Percentiles rank a stretch among this genome's conserved stretches.
phyloP scores from a whole-genome alignment of 2,113 vertebrate genomes.

The rabbit (Oryctolagus cuniculus) region DNA sequence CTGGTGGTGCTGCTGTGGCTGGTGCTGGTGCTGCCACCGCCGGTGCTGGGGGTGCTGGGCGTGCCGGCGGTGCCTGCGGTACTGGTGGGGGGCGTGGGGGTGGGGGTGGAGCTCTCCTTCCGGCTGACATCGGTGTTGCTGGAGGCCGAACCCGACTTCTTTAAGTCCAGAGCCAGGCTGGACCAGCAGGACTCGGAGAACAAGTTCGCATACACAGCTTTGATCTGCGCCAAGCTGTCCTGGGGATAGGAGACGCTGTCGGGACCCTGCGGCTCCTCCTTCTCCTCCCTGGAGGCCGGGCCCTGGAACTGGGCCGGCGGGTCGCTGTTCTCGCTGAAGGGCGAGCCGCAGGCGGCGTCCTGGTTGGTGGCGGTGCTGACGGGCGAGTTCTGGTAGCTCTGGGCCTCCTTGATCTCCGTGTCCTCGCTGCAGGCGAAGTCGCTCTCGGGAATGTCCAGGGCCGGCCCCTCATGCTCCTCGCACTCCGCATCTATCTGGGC shows the following conservation, averaged over 20 bases:
- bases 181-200: conserved; percentile 99
- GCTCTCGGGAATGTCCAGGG: conserved; percentile 94
- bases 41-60: conserved; percentile 79
- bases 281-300: conserved; percentile 93
- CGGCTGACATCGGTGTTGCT: conserved; percentile 91
- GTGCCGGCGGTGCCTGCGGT: conserved; percentile 73
- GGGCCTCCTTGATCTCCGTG: conserved; percentile 92
- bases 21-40: conserved; percentile 86
- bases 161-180: conserved; percentile 95
- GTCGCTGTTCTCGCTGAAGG: conserved; percentile 97
- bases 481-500: conserved; percentile 93
- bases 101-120: conserved; percentile 83
- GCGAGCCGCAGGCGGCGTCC: conserved; percentile 97
- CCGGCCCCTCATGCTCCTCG: conserved; percentile 93
- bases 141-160: conserved; percentile 91
- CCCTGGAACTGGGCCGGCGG: conserved; percentile 94
- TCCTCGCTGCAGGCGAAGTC: conserved; percentile 95
- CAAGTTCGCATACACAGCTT: conserved; percentile 97
- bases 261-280: conserved; percentile 89
- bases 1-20: conserved; percentile 82
- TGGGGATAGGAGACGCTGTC: conserved; percentile 92
- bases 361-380: conserved; percentile 97
- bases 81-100: conserved; percentile 74
- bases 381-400: conserved; percentile 97
- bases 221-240: conserved; percentile 99